A percentile compares a stretch with the other conserved stretches of the same genome.
Conservation (phyloP, 92 coral and sea anemone species). For the Heteractis magnifica region DNA sequence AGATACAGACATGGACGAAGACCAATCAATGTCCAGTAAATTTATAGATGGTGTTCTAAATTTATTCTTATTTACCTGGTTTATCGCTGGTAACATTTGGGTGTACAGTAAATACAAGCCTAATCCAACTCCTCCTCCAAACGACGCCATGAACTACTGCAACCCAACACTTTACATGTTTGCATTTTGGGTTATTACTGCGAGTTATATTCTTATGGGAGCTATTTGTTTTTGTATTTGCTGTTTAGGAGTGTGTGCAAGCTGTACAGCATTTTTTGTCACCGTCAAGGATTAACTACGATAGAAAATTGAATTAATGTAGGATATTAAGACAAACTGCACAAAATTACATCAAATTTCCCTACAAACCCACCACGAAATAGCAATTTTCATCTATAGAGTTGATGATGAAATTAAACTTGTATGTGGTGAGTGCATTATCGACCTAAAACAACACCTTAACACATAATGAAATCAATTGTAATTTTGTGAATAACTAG, state of each 20-base stretch:
- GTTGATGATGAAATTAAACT: too few species aligned
- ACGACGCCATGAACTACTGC: conserved; percentile 88
- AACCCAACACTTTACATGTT: conserved; percentile 96
- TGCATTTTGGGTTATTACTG: conserved; percentile 99
- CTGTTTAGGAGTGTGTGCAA: conserved; percentile 95
- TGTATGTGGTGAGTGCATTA: too few species aligned
- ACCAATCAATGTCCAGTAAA: conserved; percentile 97
- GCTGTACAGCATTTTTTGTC: conserved; percentile 98
- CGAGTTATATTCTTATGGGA: conserved; percentile 98
- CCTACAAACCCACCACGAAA: neutral
- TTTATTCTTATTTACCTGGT: conserved; percentile 96
- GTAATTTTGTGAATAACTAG: too few species aligned
- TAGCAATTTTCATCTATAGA: too few species aligned
- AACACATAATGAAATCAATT: too few species aligned
- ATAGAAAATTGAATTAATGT: neutral
- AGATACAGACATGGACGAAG: conserved; percentile 82
- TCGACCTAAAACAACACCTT: too few species aligned
- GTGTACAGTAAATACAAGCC: conserved; percentile 95
- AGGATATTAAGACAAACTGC: neutral
- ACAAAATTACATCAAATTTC: neutral
- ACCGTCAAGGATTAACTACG: conserved; percentile 75
- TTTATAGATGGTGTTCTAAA: conserved; percentile 94
- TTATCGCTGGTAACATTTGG: conserved; percentile 99
- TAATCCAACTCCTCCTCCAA: conserved; percentile 77
- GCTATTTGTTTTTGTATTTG: conserved; percentile 97